These are phyloP conservation scores for Rousettus madagascariensis DNA, from an alignment of 2,797 vertebrate genomes.

Conservation along the genomic window DNA sequence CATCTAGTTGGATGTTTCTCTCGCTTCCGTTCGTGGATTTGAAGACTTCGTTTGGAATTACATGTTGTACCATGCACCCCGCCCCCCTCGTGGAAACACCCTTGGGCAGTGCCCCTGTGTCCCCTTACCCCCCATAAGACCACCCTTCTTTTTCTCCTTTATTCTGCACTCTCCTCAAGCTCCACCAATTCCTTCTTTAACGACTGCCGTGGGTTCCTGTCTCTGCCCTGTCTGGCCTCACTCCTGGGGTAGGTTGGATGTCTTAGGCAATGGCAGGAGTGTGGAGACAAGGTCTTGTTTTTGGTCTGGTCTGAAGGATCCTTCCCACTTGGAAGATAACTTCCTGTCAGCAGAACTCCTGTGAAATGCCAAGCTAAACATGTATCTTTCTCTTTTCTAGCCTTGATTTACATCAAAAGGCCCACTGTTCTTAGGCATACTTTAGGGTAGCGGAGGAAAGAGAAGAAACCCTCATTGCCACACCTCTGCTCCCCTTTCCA, in stretches of 20 bases:
- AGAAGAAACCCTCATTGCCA: neutral
- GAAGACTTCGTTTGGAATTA: neutral
- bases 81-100: neutral
- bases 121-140: neutral
- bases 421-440: neutral
- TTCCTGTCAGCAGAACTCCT: neutral
- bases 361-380: neutral
- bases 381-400: neutral
- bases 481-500: neutral
- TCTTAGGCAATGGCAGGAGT: neutral
- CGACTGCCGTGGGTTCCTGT: fast-evolving
- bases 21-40: neutral
- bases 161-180: neutral
- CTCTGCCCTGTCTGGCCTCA: neutral
- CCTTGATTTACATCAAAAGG: neutral
- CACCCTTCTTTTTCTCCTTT: neutral
- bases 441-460: neutral
- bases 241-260: neutral
- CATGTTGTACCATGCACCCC: neutral
- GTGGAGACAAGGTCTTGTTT: neutral
- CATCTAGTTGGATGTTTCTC: neutral
- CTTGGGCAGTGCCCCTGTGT: neutral
- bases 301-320: neutral
- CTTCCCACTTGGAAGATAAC: neutral
- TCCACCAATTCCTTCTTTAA: neutral